A percentile compares a stretch with the other conserved stretches of the same genome.
Conservation (phyloP, 2,797 vertebrate species). For the Psittacula derbiana region DNA sequence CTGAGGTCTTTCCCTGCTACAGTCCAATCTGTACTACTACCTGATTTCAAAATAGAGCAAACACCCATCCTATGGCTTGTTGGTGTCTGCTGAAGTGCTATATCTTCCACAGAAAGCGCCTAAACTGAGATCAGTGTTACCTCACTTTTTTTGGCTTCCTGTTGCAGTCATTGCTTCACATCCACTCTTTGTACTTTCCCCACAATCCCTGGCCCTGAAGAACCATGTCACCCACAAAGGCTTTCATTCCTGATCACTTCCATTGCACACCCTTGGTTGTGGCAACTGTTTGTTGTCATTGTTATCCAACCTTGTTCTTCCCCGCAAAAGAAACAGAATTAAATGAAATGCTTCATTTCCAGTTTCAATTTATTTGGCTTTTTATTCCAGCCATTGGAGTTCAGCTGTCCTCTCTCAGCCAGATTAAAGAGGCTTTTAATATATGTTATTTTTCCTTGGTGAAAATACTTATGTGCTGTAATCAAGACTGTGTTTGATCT, state of each 20-base stretch:
- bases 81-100: neutral
- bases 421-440: slow-evolving; percentile 21
- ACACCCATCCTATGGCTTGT: neutral
- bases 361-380: slow-evolving; percentile 6
- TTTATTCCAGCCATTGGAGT: neutral
- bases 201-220: neutral
- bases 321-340: slow-evolving; percentile 8
- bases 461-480: slow-evolving; percentile 18
- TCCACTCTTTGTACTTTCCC: neutral
- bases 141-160: neutral
- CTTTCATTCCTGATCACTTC: neutral
- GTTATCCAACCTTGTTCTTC: slow-evolving; percentile 25
- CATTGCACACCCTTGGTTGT: neutral
- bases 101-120: neutral
- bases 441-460: neutral
- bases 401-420: neutral
- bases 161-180: neutral
- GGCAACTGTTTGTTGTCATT: slow-evolving; percentile 20
- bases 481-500: slow-evolving; percentile 44
- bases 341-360: slow-evolving; percentile 40
- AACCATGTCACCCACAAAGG: neutral
- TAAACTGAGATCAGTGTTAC: neutral
- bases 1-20: neutral
- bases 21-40: neutral
- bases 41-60: neutral